Base-by-base conservation (phyloP, 2,113 vertebrate genomes). In the Sinocyclocheilus anophthalmus region DNA sequence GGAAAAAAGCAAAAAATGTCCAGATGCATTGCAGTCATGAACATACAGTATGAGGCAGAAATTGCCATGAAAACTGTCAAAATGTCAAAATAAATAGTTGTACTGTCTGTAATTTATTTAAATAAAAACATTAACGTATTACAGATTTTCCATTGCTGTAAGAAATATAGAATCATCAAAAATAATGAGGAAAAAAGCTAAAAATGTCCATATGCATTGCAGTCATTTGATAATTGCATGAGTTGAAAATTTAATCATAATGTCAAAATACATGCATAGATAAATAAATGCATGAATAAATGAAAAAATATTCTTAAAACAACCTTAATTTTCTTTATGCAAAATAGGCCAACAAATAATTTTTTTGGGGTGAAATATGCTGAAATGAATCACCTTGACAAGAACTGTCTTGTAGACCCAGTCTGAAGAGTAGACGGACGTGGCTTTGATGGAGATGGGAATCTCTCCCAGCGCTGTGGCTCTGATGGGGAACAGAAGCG, bases 311-410 rank as follows among this genome's bases (percentile, higher is more conserved):
- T 30, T 26, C 24, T 5, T 12, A 26, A 65, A 65, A 65, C 61
- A 65, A 26, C 1, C 4, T 26, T 5, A 26, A 2, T 26, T 65
- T 65, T 16, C 13, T 7, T 67, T 30, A 55, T 55, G 53, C 53
- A 67, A 30, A 50, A 55, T 22, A 22, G 26, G 26, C 5, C 53
- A 55, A 55, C 4, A 37, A 0, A 0, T 69, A 7, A 18, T 69
- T 18, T 18, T 3, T 61, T 61, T 10, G 18, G 57, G 57, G 22
- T n/a, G 57, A 10, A n/a, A 61, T 10, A 69, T 67, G 73, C 26
- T 48, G 8, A 63, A 72, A n/a, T 48, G n/a, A 69, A 4, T 91
- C 94, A 99, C 97, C 97, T 98, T 98, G 30, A 99, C 97, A 78
- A 96, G 91, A 84, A 99, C 79, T 22, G 70, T 94, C 89, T 88